Evolutionary conservation across 2,888 invertebrate species (phyloP), one percentile per base, ranked within the genome.

Genomic region (Leptinotarsa tumamoca): DNA sequence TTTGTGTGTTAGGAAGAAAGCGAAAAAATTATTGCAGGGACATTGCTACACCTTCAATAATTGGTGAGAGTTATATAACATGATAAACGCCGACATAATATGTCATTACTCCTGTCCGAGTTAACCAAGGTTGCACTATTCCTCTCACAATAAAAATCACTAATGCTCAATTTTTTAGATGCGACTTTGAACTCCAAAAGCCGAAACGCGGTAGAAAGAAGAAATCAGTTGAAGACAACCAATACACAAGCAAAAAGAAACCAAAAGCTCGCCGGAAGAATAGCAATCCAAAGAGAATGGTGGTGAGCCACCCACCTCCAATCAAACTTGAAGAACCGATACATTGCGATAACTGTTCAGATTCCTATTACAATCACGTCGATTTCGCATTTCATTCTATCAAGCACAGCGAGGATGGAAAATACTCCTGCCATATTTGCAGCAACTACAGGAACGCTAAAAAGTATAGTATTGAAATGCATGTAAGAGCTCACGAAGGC

Each of bases 341-440:
- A 18, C 83, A 84, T 66, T 87, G 87, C 78, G 86, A 85, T 58
- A 79, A 83, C 51, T 87, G 87, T 71, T 83, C 85, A 33, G 82
- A 83, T 71, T 87, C 90, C 4, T 91, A 90, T 78, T 90, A 90
- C 56, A 83, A 81, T 67, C 81, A 82, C 71, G 79, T 84, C n/a
- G 78, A 80, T 58, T 84, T 83, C 72, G 84, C 82, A 4, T 79
- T 84, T 27, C 85, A 85, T 72, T 84, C 84, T 17, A 82, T 83
- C 50, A 80, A 82, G 58, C 85, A 85, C 71, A 84, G 80, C 75
- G 79, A 80, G 14, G 82, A 84, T 66, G 80, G 80, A 1, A 82
- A 82, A 71, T 84, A 84, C 68, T 78, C 77, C 67, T 87, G 86
- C 67, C 85, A 86, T 72, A 79, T 86, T 67, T 87, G 87, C 73